These are phyloP conservation scores for Castor canadensis DNA, from an alignment of 2,113 vertebrate genomes.

Conservation along the genomic window DNA sequence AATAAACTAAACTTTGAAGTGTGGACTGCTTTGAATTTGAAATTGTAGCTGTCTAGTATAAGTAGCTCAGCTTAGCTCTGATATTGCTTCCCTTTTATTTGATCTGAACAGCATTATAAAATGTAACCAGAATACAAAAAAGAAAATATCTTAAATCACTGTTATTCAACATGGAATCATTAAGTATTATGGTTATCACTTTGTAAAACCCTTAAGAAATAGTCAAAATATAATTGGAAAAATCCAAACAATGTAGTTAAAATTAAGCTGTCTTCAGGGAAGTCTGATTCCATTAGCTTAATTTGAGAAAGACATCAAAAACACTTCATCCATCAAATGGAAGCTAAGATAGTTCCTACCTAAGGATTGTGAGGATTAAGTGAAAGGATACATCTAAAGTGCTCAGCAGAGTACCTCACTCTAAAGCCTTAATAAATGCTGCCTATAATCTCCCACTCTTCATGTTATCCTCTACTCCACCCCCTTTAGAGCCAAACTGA, in stretches of 20 bases:
- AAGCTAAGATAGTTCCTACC: not conserved
- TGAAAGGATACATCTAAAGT: not conserved
- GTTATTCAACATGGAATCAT: conserved; percentile 1
- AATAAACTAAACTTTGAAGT: not conserved
- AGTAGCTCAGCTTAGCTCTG: not conserved
- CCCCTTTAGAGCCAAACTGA: not conserved
- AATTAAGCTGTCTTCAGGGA: not conserved
- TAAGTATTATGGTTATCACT: not conserved
- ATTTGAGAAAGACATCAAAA: conserved; percentile 28
- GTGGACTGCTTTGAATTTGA: not conserved
- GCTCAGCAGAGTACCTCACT: not conserved
- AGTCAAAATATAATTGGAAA: not conserved
- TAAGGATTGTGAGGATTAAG: not conserved
- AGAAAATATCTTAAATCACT: conserved; percentile 16
- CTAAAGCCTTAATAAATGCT: not conserved
- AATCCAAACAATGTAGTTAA: not conserved
- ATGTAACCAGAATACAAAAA: not conserved
- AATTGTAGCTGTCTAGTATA: not conserved
- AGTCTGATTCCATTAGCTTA: not conserved
- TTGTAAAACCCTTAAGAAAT: conserved; percentile 6
- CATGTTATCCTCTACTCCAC: not conserved
- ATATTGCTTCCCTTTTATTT: not conserved
- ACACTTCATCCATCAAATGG: not conserved
- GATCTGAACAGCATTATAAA: not conserved
- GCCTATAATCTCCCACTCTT: not conserved